Evolutionary conservation across 2,797 vertebrate species (phyloP).

Genomic region (Bovichtus variegatus): DNA sequence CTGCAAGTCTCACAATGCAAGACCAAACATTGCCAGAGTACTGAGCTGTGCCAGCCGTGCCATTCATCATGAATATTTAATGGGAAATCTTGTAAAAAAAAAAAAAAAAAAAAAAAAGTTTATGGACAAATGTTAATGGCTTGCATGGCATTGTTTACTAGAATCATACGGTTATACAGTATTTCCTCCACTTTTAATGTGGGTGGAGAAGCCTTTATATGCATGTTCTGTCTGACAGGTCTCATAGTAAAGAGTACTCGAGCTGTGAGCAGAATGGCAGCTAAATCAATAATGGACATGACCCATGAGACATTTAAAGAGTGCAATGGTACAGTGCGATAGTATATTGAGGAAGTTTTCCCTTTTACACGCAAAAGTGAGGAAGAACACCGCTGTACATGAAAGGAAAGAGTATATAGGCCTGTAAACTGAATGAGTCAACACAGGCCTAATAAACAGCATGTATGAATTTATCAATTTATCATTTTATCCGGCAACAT

Average conservation of each 20-base stretch:
- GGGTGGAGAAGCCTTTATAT: constrained; percentile 8
- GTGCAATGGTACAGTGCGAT: constrained; percentile 38
- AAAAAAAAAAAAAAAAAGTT: too few relatives aligned
- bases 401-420: constrained; percentile 30
- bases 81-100: constrained; percentile 44
- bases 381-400: constrained; percentile 28
- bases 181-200: constrained; percentile 19
- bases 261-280: constrained; percentile 44
- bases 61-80: constrained; percentile 50
- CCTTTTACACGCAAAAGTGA: constrained; percentile 11
- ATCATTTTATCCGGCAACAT: constrained; percentile 68
- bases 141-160: constrained; percentile 13
- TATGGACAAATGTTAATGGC: constrained; percentile 45
- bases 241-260: constrained; percentile 11
- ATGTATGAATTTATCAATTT: constrained; percentile 73
- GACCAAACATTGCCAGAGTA: constrained; percentile 2
- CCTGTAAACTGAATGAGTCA: constrained; percentile 69
- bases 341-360: constrained; percentile 45
- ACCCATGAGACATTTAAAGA: constrained; percentile 50
- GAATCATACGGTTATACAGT: constrained; percentile 11
- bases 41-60: constrained; percentile 23
- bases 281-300: constrained; percentile 55
- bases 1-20: constrained; percentile 10
- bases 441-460: constrained; percentile 71
- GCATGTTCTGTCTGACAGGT: constrained; percentile 31